These are phyloP conservation scores for Brachycybe producta DNA, from an alignment of 2,888 invertebrate species.

Conservation along the genomic window DNA sequence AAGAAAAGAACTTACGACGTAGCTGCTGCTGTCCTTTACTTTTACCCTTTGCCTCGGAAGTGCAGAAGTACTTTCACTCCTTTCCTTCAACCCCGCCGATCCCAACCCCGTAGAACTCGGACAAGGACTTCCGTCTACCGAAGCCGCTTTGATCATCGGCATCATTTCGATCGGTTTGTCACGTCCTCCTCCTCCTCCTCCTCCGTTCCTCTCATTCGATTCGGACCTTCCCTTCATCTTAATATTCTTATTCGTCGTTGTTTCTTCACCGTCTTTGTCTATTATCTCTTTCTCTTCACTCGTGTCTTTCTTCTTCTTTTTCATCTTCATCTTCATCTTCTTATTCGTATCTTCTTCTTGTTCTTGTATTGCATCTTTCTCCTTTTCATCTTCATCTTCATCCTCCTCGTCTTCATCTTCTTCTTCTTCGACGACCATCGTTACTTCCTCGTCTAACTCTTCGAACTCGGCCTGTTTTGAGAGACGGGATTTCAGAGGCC, in stretches of 20 bases:
- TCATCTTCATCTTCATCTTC: no score
- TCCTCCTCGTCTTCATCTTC: not conserved
- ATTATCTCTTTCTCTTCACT: not conserved
- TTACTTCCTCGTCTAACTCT: conserved; percentile 31
- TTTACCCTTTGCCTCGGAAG: conserved; percentile 14
- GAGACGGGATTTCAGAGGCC: conserved; percentile 24
- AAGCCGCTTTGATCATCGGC: not conserved
- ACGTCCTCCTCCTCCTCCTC: conserved; percentile 2
- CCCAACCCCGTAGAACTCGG: not conserved
- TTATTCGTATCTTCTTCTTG: no score
- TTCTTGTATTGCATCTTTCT: no score
- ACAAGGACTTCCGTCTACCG: not conserved
- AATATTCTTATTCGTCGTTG: not conserved
- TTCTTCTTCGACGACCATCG: not conserved
- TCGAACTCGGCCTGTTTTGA: conserved; percentile 29
- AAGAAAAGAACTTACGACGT: no score
- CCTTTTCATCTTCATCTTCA: conserved; percentile 1
- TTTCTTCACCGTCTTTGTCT: not conserved
- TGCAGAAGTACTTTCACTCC: conserved; percentile 2
- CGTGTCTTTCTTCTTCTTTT: not conserved
- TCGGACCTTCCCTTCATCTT: not conserved
- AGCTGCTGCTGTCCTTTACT: no score
- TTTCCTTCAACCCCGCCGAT: not conserved
- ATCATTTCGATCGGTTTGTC: no score
- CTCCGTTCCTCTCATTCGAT: not conserved